Base-by-base conservation (phyloP, 2,888 invertebrate genomes). In the Plebejus melissa region DNA sequence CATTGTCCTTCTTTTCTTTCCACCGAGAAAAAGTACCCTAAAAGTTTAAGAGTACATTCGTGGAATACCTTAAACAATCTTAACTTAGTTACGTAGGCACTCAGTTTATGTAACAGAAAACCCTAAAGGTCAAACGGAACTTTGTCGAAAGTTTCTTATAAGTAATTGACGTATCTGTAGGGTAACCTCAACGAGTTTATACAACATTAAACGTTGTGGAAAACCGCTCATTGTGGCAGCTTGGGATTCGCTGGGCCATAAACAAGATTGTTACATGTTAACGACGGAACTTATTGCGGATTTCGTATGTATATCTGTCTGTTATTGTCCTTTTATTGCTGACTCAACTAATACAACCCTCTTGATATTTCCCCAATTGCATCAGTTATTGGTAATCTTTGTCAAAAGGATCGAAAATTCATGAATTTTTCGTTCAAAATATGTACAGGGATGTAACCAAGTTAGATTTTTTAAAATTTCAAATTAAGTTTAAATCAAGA, bases 141-240 rank as follows among this genome's bases (percentile, higher is more conserved):
- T 7, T 38, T 2, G 38, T 6, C n/a, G 32, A 38, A 69, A 69
- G 36, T 38, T 32, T 69, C 6, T 22, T 60, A 28, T 60, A 60
- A 11, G 60, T 60, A 60, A 28, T 28, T 60, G 60, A 60, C 60
- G 32, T 65, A 28, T 22, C 16, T 54, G 46, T 46, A 28, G 41
- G 11, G 54, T 72, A 54, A 78, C 81, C 77, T 76, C 81, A 81
- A 76, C 41, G 76, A 46, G 70, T 77, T 77, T 78, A 74, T 75
- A 77, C 77, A 78, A 79, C 79, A 81, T 81, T 79, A 80, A 80
- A 77, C 78, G 79, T 78, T 81, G 81, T 83, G 83, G 82, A 80
- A 83, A 82, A 82, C 82, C 82, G 80, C 82, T 79, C 81, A 80
- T 81, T 82, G 78, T 72, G 76, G 78, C 50, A 46, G 76, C 77